Evolutionary conservation across 2,797 vertebrate genomes (phyloP).

Genomic region (Rousettus madagascariensis): DNA sequence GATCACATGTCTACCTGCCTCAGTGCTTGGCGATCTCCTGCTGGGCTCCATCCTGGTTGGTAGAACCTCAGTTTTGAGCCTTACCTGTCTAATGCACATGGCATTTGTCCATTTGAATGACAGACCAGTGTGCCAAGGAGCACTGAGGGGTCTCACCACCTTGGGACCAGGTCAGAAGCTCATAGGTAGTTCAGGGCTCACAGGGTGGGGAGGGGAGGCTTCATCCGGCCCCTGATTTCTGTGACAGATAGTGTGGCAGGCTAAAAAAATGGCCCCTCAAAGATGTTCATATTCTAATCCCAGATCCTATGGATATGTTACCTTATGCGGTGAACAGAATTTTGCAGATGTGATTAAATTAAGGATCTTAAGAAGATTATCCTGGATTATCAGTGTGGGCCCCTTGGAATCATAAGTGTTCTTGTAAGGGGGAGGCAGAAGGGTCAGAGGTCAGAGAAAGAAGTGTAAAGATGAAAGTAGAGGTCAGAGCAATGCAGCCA

Average conservation of each 20-base stretch:
- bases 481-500: background rate
- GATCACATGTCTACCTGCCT: background rate
- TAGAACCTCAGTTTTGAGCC: background rate
- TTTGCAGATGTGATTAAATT: background rate
- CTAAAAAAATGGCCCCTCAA: background rate
- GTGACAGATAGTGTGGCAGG: background rate
- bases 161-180: background rate
- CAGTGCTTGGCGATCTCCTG: background rate
- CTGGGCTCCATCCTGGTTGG: rapidly evolving
- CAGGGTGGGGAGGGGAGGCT: too few species aligned
- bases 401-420: background rate
- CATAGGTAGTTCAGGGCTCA: background rate
- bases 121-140: background rate
- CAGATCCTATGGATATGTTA: background rate
- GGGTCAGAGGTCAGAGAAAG: background rate
- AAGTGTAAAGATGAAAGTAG: background rate
- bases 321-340: background rate
- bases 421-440: background rate
- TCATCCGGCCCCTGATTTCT: background rate
- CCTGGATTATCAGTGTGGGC: background rate
- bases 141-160: too few species aligned
- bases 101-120: background rate
- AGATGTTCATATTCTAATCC: background rate
- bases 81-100: background rate
- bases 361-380: background rate